A percentile compares a stretch with the other conserved stretches of the same genome.
Conservation (phyloP, 2,888 invertebrate genomes). For the Galerucella nymphaeae region DNA sequence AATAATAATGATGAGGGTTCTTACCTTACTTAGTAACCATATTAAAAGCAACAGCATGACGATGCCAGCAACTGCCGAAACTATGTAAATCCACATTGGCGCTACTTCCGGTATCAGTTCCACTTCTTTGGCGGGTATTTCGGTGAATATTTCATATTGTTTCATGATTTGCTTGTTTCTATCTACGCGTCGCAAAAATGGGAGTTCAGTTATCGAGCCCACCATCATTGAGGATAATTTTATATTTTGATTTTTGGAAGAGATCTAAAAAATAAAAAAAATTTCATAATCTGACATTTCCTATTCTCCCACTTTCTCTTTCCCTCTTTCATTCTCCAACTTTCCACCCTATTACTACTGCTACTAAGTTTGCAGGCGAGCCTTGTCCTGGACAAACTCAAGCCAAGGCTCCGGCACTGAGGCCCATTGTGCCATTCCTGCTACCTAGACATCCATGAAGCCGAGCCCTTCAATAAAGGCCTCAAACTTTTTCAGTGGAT, state of each 20-base stretch:
- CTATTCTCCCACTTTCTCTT: too few relatives aligned
- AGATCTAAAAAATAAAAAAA: constrained; percentile 59
- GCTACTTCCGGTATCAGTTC: constrained; percentile 76
- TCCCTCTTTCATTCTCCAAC: too few relatives aligned
- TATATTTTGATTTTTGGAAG: constrained; percentile 66
- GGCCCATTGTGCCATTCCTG: too few relatives aligned
- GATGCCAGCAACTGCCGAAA: constrained; percentile 86
- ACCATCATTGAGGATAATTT: constrained; percentile 82
- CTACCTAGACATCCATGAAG: too few relatives aligned
- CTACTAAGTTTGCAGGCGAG: too few relatives aligned
- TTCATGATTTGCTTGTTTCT: constrained; percentile 69
- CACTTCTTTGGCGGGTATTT: constrained; percentile 74
- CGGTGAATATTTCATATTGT: constrained; percentile 78
- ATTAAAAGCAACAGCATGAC: constrained; percentile 82
- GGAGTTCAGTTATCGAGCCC: constrained; percentile 78
- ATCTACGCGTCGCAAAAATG: constrained; percentile 74
- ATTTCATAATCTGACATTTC: too few relatives aligned
- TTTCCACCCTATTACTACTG: too few relatives aligned
- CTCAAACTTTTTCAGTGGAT: too few relatives aligned
- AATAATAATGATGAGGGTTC: constrained; percentile 39
- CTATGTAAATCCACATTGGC: constrained; percentile 87
- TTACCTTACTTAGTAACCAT: constrained; percentile 84
- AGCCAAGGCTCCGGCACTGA: too few relatives aligned
- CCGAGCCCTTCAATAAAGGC: too few relatives aligned
- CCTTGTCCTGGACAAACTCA: too few relatives aligned